Base-by-base conservation (phyloP, 2,113 vertebrate genomes). In the Ivindomyrus marchei region DNA sequence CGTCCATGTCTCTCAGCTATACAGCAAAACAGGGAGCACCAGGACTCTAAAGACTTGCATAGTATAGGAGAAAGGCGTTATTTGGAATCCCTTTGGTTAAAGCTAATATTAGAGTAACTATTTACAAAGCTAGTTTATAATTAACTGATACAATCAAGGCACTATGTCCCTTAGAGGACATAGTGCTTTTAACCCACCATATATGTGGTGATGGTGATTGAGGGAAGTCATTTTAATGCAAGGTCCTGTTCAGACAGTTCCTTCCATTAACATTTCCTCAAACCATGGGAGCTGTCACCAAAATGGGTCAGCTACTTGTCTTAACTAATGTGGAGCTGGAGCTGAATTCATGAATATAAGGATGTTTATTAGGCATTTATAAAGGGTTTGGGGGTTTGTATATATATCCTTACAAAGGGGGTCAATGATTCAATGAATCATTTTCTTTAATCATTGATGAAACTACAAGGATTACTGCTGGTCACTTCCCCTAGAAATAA, bases 211-310 rank as follows among this genome's bases (percentile, higher is more conserved):
- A 87, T 87, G 85, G 85, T 47, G 49, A 87, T 87, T 52, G 85
- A 87, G 85, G 85, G 47, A n/a, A 87, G 13, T 50, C 11, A 52
- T 87, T 87, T 87, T 52, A 87, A 53, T 87, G 27, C 11, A 17
- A 47, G 47, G 49, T 87, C 47, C 46, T 87, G 52, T 31, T 46
- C 49, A 50, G 85, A 45, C 47, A 86, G 46, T 87, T 87, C 49
- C 31, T 19, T 56, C 47, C 85, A 52, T 52, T 39, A 47, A 42
- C 50, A 39, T 87, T 87, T 56, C 49, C 85, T 53, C 31, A 53
- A 87, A 87, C 85, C 31, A 31, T 87, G 85, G 85, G 83, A 36
- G 85, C 85, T 87, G 47, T 53, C 50, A 53, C 24, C 85, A 36
- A 53, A 87, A 87, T 53, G 47, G 85, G 49, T 87, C 49, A 87